Evolutionary conservation across 2,113 vertebrate genomes (phyloP).

Genomic region (Neogale vison): DNA sequence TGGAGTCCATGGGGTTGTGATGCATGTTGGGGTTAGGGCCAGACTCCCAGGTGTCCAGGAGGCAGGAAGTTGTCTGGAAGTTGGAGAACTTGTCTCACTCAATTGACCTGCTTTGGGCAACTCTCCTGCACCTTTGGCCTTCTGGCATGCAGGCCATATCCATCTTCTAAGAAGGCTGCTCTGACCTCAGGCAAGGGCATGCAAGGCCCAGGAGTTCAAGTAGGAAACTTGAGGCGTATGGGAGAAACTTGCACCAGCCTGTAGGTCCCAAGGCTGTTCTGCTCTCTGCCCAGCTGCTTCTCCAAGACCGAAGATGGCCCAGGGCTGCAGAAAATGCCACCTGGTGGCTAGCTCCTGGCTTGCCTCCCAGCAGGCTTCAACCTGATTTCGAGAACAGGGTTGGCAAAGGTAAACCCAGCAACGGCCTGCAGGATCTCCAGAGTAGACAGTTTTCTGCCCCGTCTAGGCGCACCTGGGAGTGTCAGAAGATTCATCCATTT

Average conservation of each 20-base stretch:
- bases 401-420: background rate
- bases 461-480: background rate
- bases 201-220: background rate
- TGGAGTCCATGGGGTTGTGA: background rate
- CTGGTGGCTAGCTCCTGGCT: background rate
- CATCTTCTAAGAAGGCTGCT: background rate
- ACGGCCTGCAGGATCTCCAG: no score
- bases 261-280: conserved; percentile 1
- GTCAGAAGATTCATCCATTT: background rate
- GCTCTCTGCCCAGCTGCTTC: background rate
- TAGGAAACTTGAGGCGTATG: background rate
- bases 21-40: background rate
- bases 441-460: background rate
- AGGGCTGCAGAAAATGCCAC: background rate
- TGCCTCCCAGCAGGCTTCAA: background rate
- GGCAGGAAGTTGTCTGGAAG: background rate
- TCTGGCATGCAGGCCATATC: accelerated
- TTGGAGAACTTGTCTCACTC: background rate
- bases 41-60: background rate
- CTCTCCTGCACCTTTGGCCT: accelerated
- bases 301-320: background rate
- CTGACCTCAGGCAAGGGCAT: background rate
- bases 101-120: no score
- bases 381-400: background rate
- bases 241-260: background rate